A percentile compares a stretch with the other conserved stretches of the same genome.
Evolutionary conservation across 2,797 vertebrate genomes (phyloP).

Genomic region (Pelodytes ibericus): DNA sequence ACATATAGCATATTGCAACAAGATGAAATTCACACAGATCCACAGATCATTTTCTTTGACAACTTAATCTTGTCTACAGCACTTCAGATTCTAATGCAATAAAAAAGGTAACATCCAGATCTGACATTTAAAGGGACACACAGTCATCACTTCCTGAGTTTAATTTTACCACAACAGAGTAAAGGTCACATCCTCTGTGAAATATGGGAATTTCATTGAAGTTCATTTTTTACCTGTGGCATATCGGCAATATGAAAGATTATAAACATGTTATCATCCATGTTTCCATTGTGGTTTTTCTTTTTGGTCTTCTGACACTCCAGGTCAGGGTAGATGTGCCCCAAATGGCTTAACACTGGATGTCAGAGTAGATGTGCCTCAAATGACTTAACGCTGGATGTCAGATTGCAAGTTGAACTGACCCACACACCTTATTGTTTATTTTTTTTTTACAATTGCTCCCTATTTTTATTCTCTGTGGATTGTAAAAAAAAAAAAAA

Average conservation of each 20-base stretch:
- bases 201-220: slow-evolving; percentile 51
- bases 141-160: slow-evolving; percentile 56
- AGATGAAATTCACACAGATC: slow-evolving; percentile 57
- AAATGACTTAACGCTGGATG: not conserved
- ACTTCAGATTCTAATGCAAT: slow-evolving; percentile 47
- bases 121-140: slow-evolving; percentile 58
- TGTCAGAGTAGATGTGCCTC: not conserved
- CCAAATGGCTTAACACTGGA: slow-evolving; percentile 27
- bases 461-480: too few species aligned
- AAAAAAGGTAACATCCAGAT: slow-evolving; percentile 52
- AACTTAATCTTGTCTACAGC: slow-evolving; percentile 55
- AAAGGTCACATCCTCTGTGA: slow-evolving; percentile 56
- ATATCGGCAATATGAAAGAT: slow-evolving; percentile 36
- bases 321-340: slow-evolving; percentile 36
- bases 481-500: too few species aligned
- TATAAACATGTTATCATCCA: slow-evolving; percentile 44
- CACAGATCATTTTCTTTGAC: slow-evolving; percentile 58
- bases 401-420: slow-evolving; percentile 23
- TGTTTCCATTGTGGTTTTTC: slow-evolving; percentile 41
- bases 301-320: slow-evolving; percentile 40
- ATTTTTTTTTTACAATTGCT: too few species aligned
- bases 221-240: slow-evolving; percentile 45
- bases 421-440: slow-evolving; percentile 14
- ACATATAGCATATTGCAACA: slow-evolving; percentile 57
- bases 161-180: slow-evolving; percentile 54